phyloP scores from a whole-genome alignment of 2,888 invertebrate species.

The Marronus borbonicus region DNA sequence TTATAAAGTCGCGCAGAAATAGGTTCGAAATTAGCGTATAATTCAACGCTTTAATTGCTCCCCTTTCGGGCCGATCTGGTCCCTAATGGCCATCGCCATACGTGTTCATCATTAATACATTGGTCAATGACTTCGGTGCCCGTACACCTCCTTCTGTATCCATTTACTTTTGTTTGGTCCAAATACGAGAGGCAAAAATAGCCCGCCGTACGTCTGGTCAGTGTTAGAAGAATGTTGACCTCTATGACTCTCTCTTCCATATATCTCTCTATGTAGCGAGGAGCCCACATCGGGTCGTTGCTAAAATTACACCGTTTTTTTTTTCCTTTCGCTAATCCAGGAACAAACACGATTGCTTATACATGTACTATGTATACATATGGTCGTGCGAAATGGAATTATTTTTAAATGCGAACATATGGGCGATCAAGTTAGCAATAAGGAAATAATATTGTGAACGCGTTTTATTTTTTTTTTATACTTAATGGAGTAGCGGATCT shows the following conservation, averaged over 20 bases:
- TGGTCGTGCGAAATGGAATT: slow-evolving; percentile 12
- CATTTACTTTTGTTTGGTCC: slow-evolving; percentile 63
- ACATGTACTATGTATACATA: neutral
- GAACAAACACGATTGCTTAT: slow-evolving; percentile 20
- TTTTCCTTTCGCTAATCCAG: slow-evolving; percentile 13
- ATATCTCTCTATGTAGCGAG: slow-evolving; percentile 5
- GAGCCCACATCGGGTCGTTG: slow-evolving; percentile 24
- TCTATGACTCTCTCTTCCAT: slow-evolving; percentile 56
- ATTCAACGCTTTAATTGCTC: slow-evolving; percentile 60
- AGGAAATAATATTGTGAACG: too few relatives aligned
- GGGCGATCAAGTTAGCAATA: too few relatives aligned
- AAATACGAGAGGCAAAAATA: slow-evolving; percentile 64
- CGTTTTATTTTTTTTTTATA: too few relatives aligned
- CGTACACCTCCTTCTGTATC: slow-evolving; percentile 31
- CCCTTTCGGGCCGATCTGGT: slow-evolving; percentile 51
- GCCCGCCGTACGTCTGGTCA: slow-evolving; percentile 67
- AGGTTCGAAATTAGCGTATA: slow-evolving; percentile 58
- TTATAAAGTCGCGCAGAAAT: slow-evolving; percentile 55
- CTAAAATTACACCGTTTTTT: slow-evolving; percentile 39
- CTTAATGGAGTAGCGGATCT: too few relatives aligned
- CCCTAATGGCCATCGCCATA: slow-evolving; percentile 51
- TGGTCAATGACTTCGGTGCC: slow-evolving; percentile 62
- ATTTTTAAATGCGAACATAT: slow-evolving; percentile 11
- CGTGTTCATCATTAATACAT: slow-evolving; percentile 54
- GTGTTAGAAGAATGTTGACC: slow-evolving; percentile 68